A percentile compares a stretch with the other conserved stretches of the same genome.
phyloP scores from a whole-genome alignment of 2,797 vertebrate species.

The Carapus acus region DNA sequence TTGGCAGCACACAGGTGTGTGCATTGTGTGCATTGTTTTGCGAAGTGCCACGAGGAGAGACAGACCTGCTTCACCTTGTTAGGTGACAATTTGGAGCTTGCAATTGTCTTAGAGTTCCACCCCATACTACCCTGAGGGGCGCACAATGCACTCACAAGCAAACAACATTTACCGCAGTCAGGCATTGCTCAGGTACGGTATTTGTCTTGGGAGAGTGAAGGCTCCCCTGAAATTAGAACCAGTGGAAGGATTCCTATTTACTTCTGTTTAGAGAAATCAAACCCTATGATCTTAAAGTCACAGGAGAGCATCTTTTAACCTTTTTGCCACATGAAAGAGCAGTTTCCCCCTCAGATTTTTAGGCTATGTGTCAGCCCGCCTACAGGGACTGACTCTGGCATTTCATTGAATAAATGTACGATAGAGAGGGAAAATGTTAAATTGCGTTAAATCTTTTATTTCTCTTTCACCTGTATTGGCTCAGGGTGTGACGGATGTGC shows the following conservation, averaged over 20 bases:
- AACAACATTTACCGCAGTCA: slow-evolving; percentile 23
- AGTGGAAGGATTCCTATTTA: slow-evolving; percentile 43
- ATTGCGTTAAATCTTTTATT: slow-evolving; percentile 46
- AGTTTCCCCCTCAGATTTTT: slow-evolving; percentile 42
- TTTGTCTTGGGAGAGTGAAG: slow-evolving; percentile 21
- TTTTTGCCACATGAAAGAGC: slow-evolving; percentile 31
- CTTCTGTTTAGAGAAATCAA: slow-evolving; percentile 47
- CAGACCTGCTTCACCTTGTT: not conserved
- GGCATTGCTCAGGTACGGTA: slow-evolving; percentile 27
- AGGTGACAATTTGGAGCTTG: slow-evolving; percentile 11
- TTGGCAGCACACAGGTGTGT: not conserved
- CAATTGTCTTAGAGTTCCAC: slow-evolving; percentile 9
- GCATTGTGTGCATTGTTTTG: too few relatives aligned
- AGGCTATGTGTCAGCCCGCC: slow-evolving; percentile 41
- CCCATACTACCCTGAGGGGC: slow-evolving; percentile 2
- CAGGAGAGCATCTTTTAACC: slow-evolving; percentile 38
- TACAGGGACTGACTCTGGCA: slow-evolving; percentile 28
- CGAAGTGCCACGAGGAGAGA: not conserved
- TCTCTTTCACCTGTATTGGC: slow-evolving; percentile 37
- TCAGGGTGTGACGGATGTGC: slow-evolving; percentile 48
- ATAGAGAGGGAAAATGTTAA: slow-evolving; percentile 47
- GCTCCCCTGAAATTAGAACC: slow-evolving; percentile 37
- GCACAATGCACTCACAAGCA: slow-evolving; percentile 2
- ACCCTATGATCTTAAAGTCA: slow-evolving; percentile 57
- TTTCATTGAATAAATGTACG: slow-evolving; percentile 52